Evolutionary conservation across 1,140 invertebrate species (phyloP).

Genomic region (Drosophila lacertosa): DNA sequence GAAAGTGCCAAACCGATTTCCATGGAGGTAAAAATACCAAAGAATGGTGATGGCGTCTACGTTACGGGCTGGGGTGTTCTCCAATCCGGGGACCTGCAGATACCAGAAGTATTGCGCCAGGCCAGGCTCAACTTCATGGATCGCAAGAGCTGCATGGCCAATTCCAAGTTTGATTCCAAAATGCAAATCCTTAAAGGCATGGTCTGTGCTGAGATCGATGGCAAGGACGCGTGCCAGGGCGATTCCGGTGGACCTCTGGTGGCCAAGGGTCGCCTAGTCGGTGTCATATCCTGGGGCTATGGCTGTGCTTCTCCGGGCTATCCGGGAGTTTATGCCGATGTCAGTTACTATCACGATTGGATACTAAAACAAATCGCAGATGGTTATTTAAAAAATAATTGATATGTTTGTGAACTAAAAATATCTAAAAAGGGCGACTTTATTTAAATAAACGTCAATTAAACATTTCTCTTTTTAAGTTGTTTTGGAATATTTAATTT

Average conservation of each 20-base stretch:
- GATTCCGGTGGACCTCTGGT: conserved; percentile 4
- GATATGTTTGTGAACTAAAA: too few species aligned
- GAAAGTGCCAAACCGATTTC: too few species aligned
- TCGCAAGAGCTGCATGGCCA: background rate
- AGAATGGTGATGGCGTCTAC: fast-evolving
- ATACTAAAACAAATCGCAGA: background rate
- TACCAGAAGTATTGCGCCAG: background rate
- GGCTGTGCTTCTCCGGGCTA: background rate
- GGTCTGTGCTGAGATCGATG: background rate
- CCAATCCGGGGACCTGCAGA: fast-evolving
- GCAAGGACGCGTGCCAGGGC: background rate
- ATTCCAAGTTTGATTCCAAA: background rate
- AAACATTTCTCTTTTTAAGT: too few species aligned
- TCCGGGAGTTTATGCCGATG: conserved; percentile 1
- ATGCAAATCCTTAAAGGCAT: background rate
- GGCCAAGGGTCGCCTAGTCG: background rate
- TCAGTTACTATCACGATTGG: background rate
- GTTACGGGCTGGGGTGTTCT: background rate
- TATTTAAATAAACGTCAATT: too few species aligned
- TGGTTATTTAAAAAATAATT: too few species aligned
- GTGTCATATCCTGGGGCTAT: background rate
- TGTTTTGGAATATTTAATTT: too few species aligned
- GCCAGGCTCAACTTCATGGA: background rate
- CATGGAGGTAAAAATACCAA: background rate
- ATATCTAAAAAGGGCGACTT: too few species aligned